A percentile compares a stretch with the other conserved stretches of the same genome.
Conservation (phyloP, 2,888 invertebrate genomes). For the Pandemis cinnamomeana region DNA sequence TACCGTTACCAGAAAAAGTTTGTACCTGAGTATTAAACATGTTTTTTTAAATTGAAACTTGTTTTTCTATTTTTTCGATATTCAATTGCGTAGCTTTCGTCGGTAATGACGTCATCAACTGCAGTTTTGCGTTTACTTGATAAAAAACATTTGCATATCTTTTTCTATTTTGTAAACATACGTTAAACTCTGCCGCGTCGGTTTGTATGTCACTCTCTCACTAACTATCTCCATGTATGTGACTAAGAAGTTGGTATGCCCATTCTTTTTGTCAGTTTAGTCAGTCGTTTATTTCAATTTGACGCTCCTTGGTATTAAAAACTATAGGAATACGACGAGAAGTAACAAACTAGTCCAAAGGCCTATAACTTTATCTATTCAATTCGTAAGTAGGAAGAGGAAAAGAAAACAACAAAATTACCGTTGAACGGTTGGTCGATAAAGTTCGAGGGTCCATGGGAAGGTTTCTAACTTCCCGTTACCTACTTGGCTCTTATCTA, state of each 20-base stretch:
- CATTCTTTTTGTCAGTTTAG: too few relatives aligned
- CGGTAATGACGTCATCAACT: neutral
- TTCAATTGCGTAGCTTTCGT: neutral
- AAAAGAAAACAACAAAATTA: slow-evolving; percentile 56
- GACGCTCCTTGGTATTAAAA: neutral
- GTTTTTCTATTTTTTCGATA: neutral
- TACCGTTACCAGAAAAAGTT: too few relatives aligned
- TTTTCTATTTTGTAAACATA: neutral
- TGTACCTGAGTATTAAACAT: too few relatives aligned
- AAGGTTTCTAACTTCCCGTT: slow-evolving; percentile 53
- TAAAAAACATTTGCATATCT: neutral
- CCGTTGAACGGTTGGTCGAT: slow-evolving; percentile 54
- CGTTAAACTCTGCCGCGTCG: too few relatives aligned
- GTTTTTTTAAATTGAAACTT: too few relatives aligned
- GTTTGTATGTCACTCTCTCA: too few relatives aligned
- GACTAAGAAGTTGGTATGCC: too few relatives aligned
- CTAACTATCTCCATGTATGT: too few relatives aligned
- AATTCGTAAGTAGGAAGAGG: slow-evolving; percentile 19
- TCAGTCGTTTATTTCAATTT: too few relatives aligned
- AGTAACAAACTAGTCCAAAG: slow-evolving; percentile 7
- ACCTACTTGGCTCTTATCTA: slow-evolving; percentile 44
- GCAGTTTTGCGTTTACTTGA: neutral
- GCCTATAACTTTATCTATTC: slow-evolving; percentile 14
- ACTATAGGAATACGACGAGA: neutral
- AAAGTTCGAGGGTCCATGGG: slow-evolving; percentile 48